phyloP scores from a whole-genome alignment of 2,888 invertebrate genomes.

The Magallana nippona region DNA sequence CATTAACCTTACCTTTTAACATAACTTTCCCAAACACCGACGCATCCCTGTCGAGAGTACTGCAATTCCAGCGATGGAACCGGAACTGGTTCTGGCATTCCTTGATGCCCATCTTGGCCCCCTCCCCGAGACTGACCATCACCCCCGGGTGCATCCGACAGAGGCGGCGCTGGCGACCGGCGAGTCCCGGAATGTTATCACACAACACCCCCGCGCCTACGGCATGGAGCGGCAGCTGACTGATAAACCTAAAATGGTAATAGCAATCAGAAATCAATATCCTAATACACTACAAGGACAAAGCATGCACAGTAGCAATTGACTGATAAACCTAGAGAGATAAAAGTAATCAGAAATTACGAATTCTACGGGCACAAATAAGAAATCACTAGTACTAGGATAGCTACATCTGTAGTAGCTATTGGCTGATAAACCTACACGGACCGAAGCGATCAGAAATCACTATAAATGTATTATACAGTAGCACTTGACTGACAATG shows the following conservation, averaged over 20 bases:
- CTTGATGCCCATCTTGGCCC: conserved; percentile 77
- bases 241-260: conserved; percentile 74
- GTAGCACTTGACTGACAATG: too few relatives aligned
- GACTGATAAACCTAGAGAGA: conserved; percentile 76
- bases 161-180: conserved; percentile 77
- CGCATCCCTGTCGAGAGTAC: conserved; percentile 76
- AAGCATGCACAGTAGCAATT: conserved; percentile 68
- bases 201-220: conserved; percentile 78
- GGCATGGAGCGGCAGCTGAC: conserved; percentile 77
- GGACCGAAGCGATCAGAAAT: too few relatives aligned
- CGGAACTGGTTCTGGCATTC: conserved; percentile 80
- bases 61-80: conserved; percentile 79
- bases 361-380: too few relatives aligned
- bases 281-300: too few relatives aligned
- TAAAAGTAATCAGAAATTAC: too few relatives aligned
- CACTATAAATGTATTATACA: too few relatives aligned
- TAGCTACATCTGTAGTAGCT: conserved; percentile 63
- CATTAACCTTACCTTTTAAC: conserved; percentile 76
- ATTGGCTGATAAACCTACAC: conserved; percentile 78
- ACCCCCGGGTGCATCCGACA: conserved; percentile 79
- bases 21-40: conserved; percentile 80
- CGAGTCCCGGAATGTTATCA: conserved; percentile 80
- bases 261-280: too few relatives aligned
- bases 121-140: conserved; percentile 78
- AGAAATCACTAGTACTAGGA: too few relatives aligned